Base-by-base conservation (phyloP, 2,113 vertebrate genomes). In the Lepus americanus region DNA sequence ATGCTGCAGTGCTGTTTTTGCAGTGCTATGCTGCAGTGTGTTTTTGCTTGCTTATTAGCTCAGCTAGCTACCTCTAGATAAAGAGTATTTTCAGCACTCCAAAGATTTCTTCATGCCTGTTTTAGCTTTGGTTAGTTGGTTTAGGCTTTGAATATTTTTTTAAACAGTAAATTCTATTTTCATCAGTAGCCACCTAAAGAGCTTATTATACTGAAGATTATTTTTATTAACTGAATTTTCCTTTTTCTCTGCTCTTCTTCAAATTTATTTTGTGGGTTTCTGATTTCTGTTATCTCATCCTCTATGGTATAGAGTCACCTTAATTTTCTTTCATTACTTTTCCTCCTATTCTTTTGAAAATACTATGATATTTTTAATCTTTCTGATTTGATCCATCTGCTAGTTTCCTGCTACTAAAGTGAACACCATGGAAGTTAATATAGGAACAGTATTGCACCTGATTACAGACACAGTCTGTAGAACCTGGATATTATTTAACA, bases 171-270 rank as follows among this genome's bases (percentile, higher is more conserved):
- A 44, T 44, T 44, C 44, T 44, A 8, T 44, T 44, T 6, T 44
- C 6, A 44, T 44, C 44, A 44, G 44, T 44, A 44, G 6, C 44
- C 44, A 44, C 44, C 44, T 44, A 44, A 44, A 44, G 44, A 44
- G 44, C 7, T 44, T 44, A 44, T 44, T 44, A 44, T 7, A 44
- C 44, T 44, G 44, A 25, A 70, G 3, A 9, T 70, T 70, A 76
- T 33, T 95, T 94, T 89, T 25, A 87, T 73, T 90, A 61, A 82
- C 44, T 90, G 72, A 64, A 49, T 89, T 95, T 84, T 85, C n/a
- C 22, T 55, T 55, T 78, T 36, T 67, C 27, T 55, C 27, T 87
- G 8, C 14, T 90, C 2, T 63, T 88, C 0, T 91, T 88, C 5
- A 63, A 7, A 9, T 31, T 64, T 86, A 66, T 44, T 77, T 80